Evolutionary conservation across 2,888 invertebrate genomes (phyloP).

Genomic region (Exocentrus adspersus): DNA sequence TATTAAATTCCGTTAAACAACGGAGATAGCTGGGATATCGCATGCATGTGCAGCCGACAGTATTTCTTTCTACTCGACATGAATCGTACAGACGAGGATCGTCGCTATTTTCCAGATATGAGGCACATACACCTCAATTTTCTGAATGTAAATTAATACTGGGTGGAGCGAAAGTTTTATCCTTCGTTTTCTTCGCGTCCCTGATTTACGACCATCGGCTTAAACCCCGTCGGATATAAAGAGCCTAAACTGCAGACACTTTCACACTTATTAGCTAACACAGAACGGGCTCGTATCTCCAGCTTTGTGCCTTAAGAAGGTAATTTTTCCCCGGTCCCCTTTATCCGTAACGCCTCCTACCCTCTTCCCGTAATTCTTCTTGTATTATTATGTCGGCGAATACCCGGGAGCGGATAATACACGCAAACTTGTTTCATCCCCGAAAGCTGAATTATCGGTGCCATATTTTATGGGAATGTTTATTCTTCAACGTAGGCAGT

Average conservation of each 20-base stretch:
- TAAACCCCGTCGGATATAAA: slow-evolving; percentile 17
- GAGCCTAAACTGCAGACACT: slow-evolving; percentile 19
- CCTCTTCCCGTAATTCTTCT: slow-evolving; percentile 14
- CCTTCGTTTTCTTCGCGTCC: neutral
- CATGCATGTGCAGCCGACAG: neutral
- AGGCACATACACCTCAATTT: no score
- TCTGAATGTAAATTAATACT: no score
- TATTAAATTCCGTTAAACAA: slow-evolving; percentile 16
- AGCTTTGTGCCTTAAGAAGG: slow-evolving; percentile 7
- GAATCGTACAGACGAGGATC: neutral
- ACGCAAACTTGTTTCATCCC: neutral
- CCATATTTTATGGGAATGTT: neutral
- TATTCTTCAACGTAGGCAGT: neutral
- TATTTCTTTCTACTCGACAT: slow-evolving; percentile 9
- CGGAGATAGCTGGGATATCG: slow-evolving; percentile 2
- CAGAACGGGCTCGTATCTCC: slow-evolving; percentile 6
- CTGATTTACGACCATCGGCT: neutral
- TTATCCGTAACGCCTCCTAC: neutral
- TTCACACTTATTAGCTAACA: slow-evolving; percentile 31
- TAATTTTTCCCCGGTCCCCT: slow-evolving; percentile 12
- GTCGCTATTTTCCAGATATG: no score
- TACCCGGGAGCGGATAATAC: neutral
- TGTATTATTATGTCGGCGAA: slow-evolving; percentile 20
- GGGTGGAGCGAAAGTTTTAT: no score
- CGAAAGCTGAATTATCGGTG: slow-evolving; percentile 1